Evolutionary conservation across 2,113 vertebrate genomes (phyloP), one percentile per base, ranked within the genome.

Genomic region (Petaurus breviceps): DNA sequence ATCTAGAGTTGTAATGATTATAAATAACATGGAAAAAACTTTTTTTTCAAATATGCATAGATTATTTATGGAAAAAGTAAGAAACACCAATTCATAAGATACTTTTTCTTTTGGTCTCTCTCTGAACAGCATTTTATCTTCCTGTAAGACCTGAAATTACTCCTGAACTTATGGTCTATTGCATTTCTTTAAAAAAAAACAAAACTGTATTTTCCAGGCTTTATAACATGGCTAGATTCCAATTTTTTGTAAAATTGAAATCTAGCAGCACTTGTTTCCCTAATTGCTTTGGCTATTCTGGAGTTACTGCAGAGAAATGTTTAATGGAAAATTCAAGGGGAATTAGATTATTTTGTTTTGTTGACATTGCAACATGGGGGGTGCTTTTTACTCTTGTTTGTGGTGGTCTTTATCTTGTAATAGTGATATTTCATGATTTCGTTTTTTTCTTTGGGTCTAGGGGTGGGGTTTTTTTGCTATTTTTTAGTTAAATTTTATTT

Each of bases 141-240:
- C n/a, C 89, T 31, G 23, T 5, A 2, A 28, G 93, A 8, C 92
- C 57, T 0, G 46, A 43, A 11, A 0, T 3, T 9, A 2, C 91
- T 54, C 94, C 24, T 0, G 37, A 26, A 8, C 43, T 43, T 0
- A 25, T 5, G 89, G 49, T 92, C 61, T n/a, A 22, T 4, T 12
- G 51, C 50, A 1, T 46, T 91, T 93, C 94, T 95, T 93, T 68
- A 57, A 51, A 54, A 92, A 92, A 28, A 26, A 57, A 51, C 51
- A 92, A 92, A 28, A 26, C 10, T 50, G 47, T 92, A 43, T 84
- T 84, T 50, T 54, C 37, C 3, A 68, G n/a, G 84, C 50, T 96
- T 89, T 50, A 50, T 91, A 94, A 53, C 28, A 37, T 95, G 96
- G 96, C 92, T 57, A 19, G 91, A 57, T 61, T 90, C 93, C 94